A percentile compares a stretch with the other conserved stretches of the same genome.
These are phyloP conservation scores for Ephydatia muelleri DNA, from an alignment of 37 sponge, comb jelly and placozoan genomes.

Conservation along the genomic window DNA sequence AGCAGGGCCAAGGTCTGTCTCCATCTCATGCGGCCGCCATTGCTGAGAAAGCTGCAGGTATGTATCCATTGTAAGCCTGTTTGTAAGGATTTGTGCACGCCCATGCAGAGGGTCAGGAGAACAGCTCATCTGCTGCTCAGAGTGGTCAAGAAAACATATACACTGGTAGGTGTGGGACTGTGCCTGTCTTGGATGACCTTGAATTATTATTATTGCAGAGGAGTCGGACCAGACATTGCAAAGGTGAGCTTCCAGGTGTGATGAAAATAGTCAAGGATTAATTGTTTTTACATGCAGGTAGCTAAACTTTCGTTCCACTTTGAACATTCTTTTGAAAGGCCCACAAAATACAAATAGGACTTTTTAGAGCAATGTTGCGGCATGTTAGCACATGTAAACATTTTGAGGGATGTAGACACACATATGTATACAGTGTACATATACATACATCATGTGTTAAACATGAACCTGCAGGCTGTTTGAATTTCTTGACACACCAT, in stretches of 20 bases:
- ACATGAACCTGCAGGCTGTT: not conserved
- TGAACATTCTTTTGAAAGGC: no score
- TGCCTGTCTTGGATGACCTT: not conserved
- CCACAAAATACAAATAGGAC: no score
- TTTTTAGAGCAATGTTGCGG: no score
- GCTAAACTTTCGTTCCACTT: no score
- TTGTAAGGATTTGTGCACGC: not conserved
- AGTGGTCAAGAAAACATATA: not conserved
- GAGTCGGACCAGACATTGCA: not conserved
- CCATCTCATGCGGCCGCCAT: not conserved
- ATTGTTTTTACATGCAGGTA: not conserved
- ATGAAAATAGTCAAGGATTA: not conserved
- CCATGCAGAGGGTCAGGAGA: not conserved
- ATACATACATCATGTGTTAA: not conserved
- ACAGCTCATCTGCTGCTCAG: not conserved
- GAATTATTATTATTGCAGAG: not conserved
- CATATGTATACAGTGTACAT: not conserved
- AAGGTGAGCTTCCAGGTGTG: not conserved
- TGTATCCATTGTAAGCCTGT: not conserved
- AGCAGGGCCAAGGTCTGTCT: not conserved
- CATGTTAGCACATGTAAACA: no score
- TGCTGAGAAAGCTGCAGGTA: not conserved
- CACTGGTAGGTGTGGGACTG: not conserved
- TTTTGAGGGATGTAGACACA: not conserved
- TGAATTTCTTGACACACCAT: not conserved